A percentile compares a stretch with the other conserved stretches of the same genome.
Conservation (phyloP, 1,140 invertebrate species). For the Sitobion miscanthi region DNA sequence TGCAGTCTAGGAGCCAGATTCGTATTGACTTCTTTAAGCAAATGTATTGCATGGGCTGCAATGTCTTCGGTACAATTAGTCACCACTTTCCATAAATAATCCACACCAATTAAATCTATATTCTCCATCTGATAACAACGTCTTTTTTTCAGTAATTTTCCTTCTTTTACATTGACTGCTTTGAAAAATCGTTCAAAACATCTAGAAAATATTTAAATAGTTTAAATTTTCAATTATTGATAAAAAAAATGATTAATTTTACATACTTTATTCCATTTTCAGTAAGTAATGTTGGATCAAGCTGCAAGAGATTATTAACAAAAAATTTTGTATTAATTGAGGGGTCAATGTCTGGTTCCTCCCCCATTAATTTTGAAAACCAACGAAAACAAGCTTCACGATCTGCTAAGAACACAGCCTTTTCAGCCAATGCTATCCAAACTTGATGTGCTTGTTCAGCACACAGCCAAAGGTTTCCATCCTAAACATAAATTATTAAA, state of each 20-base stretch:
- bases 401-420: slow-evolving; percentile 88
- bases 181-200: slow-evolving; percentile 96
- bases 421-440: slow-evolving; percentile 94
- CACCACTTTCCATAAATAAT: slow-evolving; percentile 95
- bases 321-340: slow-evolving; percentile 97
- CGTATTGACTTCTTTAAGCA: slow-evolving; percentile 92
- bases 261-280: slow-evolving; percentile 91
- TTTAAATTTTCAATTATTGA: neutral
- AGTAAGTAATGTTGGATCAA: slow-evolving; percentile 89
- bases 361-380: slow-evolving; percentile 98
- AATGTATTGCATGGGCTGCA: slow-evolving; percentile 86
- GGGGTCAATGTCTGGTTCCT: slow-evolving; percentile 95
- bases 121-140: slow-evolving; percentile 83
- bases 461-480: slow-evolving; percentile 83
- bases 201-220: slow-evolving; percentile 62
- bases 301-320: slow-evolving; percentile 90
- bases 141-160: slow-evolving; percentile 87
- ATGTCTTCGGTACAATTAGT: slow-evolving; percentile 90
- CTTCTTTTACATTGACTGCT: slow-evolving; percentile 94
- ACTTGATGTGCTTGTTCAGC: slow-evolving; percentile 96
- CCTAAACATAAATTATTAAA: slow-evolving; percentile 55
- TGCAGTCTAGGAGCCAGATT: slow-evolving; percentile 87
- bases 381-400: slow-evolving; percentile 97
- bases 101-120: slow-evolving; percentile 91
- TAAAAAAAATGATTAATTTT: neutral